Conservation (phyloP, 2,888 invertebrate species). For the Drosophila demipolita region DNA sequence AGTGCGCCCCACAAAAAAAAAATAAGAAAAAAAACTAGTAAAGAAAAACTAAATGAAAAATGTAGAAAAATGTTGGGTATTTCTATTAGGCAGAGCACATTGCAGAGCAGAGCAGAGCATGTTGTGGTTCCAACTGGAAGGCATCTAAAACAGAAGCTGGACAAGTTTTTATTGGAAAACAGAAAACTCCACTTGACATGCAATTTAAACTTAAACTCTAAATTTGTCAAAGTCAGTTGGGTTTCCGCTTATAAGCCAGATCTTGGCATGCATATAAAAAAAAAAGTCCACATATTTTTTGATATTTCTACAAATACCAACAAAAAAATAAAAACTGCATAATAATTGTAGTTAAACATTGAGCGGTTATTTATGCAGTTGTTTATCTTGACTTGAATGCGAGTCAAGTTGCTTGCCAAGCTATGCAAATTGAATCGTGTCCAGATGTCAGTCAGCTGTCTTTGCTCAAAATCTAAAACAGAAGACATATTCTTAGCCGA, state of each 20-base stretch:
- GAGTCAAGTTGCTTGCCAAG: background rate
- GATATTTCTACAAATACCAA: no score
- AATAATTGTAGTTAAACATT: background rate
- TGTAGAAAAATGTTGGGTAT: slow-evolving; percentile 3
- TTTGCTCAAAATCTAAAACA: background rate
- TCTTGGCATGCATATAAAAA: background rate
- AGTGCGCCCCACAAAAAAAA: slow-evolving; percentile 39
- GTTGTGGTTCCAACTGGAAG: background rate
- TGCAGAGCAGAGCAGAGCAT: background rate
- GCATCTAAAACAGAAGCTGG: background rate
- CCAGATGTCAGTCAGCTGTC: slow-evolving; percentile 4
- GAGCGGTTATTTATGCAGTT: background rate
- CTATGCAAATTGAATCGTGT: slow-evolving; percentile 2
- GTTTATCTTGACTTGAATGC: background rate
- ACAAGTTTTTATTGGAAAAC: background rate
- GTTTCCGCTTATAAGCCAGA: background rate
- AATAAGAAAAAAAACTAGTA: background rate
- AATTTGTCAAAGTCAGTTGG: background rate
- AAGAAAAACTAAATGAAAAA: slow-evolving; percentile 4
- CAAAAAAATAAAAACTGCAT: background rate
- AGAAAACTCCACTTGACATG: background rate
- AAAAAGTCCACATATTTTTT: no score
- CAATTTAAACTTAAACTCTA: background rate
- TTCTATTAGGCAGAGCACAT: background rate
- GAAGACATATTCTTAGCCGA: background rate